Evolutionary conservation across 1,140 invertebrate species (phyloP).

Genomic region (Globodera ellingtonae): DNA sequence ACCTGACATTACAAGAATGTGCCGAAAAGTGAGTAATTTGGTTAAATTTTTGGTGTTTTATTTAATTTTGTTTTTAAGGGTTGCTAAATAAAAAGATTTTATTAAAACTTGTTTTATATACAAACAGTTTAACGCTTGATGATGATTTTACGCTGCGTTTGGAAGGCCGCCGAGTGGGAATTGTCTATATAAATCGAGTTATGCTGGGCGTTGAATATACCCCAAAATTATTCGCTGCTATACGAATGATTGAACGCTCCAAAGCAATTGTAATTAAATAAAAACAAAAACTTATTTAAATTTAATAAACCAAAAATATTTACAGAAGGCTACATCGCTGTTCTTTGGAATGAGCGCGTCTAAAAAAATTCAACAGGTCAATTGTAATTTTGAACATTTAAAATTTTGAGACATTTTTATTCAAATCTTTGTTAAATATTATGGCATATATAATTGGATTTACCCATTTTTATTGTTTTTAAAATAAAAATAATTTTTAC

Average conservation of each 20-base stretch:
- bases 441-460: no score
- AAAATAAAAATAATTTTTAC: not conserved
- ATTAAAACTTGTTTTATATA: not conserved
- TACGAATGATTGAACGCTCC: slow-evolving; percentile 83
- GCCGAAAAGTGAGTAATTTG: slow-evolving; percentile 42
- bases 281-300: not conserved
- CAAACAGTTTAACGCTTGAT: slow-evolving; percentile 35
- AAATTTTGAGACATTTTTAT: not conserved
- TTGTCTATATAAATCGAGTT: slow-evolving; percentile 92
- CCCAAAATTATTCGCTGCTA: slow-evolving; percentile 78
- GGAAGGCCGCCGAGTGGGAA: slow-evolving; percentile 77
- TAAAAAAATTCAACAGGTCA: slow-evolving; percentile 70
- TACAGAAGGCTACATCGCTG: slow-evolving; percentile 85
- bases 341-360: slow-evolving; percentile 73
- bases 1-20: slow-evolving; percentile 73
- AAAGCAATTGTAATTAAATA: slow-evolving; percentile 70
- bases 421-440: not conserved
- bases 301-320: no score
- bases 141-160: slow-evolving; percentile 59
- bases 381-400: not conserved
- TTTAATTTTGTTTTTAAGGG: no score
- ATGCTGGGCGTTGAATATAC: slow-evolving; percentile 71
- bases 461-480: no score
- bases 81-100: not conserved
- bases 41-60: no score